Percentiles rank a stretch among this genome's conserved stretches.
phyloP scores from a whole-genome alignment of 2,113 vertebrate genomes.

The Varanus komodoensis region DNA sequence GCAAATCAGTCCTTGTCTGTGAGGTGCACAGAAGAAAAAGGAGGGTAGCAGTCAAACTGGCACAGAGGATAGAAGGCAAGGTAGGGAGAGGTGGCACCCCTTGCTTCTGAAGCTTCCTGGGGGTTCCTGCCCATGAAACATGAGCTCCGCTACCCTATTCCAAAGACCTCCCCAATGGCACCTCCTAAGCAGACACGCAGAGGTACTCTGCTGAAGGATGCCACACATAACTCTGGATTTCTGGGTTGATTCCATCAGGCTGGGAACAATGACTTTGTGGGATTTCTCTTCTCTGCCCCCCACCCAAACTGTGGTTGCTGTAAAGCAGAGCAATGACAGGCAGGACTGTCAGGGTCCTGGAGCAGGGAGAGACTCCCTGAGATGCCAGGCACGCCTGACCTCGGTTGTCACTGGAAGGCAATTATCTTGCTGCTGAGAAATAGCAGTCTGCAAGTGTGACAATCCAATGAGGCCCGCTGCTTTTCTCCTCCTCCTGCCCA shows the following conservation, averaged over 20 bases:
- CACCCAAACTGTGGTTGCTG: not conserved
- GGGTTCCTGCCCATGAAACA: not conserved
- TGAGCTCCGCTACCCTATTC: not conserved
- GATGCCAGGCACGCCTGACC: conserved; percentile 64
- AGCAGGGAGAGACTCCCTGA: conserved; percentile 44
- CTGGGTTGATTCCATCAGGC: not conserved
- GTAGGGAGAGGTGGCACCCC: not conserved
- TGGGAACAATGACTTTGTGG: not conserved
- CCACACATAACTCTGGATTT: not conserved
- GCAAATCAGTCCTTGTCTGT: not conserved
- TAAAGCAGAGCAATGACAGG: conserved; percentile 19
- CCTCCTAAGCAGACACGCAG: not conserved
- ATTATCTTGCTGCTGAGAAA: conserved; percentile 62
- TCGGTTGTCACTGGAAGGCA: conserved; percentile 66
- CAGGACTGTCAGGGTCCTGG: conserved; percentile 22
- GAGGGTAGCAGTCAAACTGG: not conserved
- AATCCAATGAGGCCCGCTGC: conserved; percentile 35
- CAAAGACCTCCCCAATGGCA: not conserved
- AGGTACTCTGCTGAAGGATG: not conserved
- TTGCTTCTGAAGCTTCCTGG: not conserved
- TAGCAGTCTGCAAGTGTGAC: not conserved
- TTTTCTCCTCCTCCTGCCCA: not conserved
- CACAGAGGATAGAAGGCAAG: not conserved
- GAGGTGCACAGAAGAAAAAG: not conserved
- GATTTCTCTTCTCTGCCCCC: not conserved